These are phyloP conservation scores for Haemorhous mexicanus DNA, from an alignment of 2,113 vertebrate species.

Conservation along the genomic window DNA sequence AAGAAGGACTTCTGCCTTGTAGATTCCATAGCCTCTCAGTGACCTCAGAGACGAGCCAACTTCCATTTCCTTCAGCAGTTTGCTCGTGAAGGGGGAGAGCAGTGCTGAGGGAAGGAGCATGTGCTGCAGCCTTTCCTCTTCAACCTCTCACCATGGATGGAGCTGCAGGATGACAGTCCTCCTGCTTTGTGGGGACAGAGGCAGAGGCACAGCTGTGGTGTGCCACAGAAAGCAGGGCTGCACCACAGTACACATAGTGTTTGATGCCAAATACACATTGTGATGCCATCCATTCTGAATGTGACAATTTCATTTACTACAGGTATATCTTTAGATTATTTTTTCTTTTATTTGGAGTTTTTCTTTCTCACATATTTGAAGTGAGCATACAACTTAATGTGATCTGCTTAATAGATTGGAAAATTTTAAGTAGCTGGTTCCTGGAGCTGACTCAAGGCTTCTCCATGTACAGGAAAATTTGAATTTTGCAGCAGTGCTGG, in stretches of 20 bases:
- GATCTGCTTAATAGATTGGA: background rate
- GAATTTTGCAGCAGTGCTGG: background rate
- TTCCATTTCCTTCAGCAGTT: background rate
- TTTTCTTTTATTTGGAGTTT: background rate
- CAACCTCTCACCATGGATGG: background rate
- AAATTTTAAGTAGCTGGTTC: background rate
- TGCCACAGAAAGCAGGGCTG: background rate
- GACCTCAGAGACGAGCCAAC: background rate
- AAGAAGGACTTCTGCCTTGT: background rate
- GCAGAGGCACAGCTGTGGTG: background rate
- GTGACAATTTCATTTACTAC: background rate
- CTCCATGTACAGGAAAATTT: background rate
- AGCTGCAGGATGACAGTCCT: background rate
- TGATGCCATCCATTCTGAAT: background rate
- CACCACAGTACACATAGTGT: accelerated
- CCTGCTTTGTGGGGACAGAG: background rate
- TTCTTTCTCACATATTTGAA: background rate
- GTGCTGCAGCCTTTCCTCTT: background rate
- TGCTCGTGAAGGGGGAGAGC: background rate
- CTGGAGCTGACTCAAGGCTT: background rate
- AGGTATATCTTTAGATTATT: background rate
- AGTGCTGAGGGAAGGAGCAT: background rate
- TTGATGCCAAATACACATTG: background rate
- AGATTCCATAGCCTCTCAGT: background rate
- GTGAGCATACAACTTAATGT: background rate